These are phyloP conservation scores for Stichodactyla helianthus DNA, from an alignment of 64 coral and sea anemone species.

Conservation along the genomic window DNA sequence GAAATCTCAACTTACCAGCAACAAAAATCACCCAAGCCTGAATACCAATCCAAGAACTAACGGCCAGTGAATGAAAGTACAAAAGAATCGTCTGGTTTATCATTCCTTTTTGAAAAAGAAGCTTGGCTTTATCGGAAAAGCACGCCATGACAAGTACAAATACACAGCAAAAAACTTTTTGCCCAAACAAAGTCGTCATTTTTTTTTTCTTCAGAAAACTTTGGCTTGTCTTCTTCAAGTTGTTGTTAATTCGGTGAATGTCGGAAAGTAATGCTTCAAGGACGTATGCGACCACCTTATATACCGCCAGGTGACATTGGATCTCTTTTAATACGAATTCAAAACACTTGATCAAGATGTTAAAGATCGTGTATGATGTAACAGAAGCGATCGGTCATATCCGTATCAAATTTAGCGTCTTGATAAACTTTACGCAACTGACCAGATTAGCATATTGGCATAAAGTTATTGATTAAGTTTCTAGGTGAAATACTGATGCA, in stretches of 20 bases:
- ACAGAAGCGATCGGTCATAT: background rate
- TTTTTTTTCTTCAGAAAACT: background rate
- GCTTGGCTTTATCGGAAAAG: background rate
- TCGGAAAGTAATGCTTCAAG: background rate
- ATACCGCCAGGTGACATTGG: background rate
- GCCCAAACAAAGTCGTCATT: constrained; percentile 21
- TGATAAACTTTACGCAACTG: background rate
- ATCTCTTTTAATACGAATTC: background rate
- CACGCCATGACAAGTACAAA: background rate
- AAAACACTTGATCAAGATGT: background rate
- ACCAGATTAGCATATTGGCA: background rate
- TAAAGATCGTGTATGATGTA: background rate
- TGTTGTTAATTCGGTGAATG: background rate
- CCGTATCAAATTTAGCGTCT: background rate
- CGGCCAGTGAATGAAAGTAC: constrained; percentile 55
- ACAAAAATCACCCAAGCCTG: constrained; percentile 78
- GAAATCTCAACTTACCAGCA: constrained; percentile 44
- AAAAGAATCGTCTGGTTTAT: background rate
- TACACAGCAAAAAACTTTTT: constrained; percentile 11
- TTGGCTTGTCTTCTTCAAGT: background rate
- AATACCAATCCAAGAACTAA: constrained; percentile 69
- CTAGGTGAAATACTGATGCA: background rate
- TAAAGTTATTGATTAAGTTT: background rate
- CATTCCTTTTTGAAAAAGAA: background rate
- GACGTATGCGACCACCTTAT: background rate